Percentiles rank a stretch among this genome's conserved stretches.
These are phyloP conservation scores for Streptopelia turtur DNA, from an alignment of 2,797 vertebrate genomes.

Conservation along the genomic window DNA sequence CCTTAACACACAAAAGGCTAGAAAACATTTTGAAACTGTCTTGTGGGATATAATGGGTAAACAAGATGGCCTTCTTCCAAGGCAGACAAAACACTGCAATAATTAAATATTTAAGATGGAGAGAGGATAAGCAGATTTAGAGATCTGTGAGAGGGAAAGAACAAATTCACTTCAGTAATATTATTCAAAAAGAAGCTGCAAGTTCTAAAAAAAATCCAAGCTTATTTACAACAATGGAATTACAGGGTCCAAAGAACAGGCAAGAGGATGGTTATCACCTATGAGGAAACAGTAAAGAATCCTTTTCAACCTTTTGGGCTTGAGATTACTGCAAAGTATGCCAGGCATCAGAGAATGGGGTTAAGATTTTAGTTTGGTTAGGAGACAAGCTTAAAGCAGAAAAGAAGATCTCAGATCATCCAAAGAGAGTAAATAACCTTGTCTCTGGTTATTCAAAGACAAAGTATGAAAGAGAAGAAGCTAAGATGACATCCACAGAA, in stretches of 20 bases:
- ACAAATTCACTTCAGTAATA: background rate
- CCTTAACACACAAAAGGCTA: background rate
- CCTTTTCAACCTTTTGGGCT: background rate
- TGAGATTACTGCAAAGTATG: background rate
- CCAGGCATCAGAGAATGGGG: background rate
- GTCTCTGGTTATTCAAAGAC: background rate
- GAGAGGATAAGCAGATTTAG: background rate
- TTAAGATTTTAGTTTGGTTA: background rate
- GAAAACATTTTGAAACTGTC: background rate
- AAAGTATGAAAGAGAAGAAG: background rate
- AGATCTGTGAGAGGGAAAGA: background rate
- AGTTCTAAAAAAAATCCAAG: background rate
- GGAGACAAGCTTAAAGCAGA: background rate
- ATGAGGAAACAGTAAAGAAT: background rate
- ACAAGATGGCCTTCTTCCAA: background rate
- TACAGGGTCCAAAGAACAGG: background rate
- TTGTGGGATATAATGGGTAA: background rate
- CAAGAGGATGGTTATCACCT: background rate
- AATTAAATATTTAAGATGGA: background rate
- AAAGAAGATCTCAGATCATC: background rate
- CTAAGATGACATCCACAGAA: background rate
- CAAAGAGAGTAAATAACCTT: background rate
- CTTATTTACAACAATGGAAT: background rate
- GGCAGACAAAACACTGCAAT: background rate
- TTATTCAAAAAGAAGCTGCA: background rate